A percentile compares a stretch with the other conserved stretches of the same genome.
These are phyloP conservation scores for Eilema caniola DNA, from an alignment of 2,888 invertebrate genomes.

Conservation along the genomic window DNA sequence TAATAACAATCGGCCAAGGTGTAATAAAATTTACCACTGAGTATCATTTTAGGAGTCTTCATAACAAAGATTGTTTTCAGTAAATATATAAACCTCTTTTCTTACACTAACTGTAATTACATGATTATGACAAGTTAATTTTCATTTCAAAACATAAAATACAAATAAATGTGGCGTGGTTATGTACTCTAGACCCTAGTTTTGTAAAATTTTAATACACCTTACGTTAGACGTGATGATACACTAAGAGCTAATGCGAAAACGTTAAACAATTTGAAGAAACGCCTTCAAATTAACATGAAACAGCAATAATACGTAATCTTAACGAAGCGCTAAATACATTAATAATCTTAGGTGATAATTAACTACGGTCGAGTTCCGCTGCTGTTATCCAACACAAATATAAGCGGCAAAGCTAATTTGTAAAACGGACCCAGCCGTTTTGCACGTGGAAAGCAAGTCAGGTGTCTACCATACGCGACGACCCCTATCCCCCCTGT, in stretches of 20 bases:
- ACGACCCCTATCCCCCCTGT: not conserved
- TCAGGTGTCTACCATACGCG: constrained; percentile 46
- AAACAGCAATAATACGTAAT: constrained; percentile 70
- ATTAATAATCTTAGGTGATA: constrained; percentile 71
- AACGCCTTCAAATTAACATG: constrained; percentile 61
- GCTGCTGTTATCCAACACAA: constrained; percentile 64
- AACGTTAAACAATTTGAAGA: constrained; percentile 55
- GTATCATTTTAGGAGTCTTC: not conserved
- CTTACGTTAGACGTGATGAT: constrained; percentile 54
- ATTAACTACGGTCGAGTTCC: constrained; percentile 68
- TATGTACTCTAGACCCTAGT: not conserved
- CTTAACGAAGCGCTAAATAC: constrained; percentile 76
- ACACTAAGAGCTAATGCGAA: constrained; percentile 57
- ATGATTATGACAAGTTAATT: not conserved
- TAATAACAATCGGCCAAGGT: constrained; percentile 19
- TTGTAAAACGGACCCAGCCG: constrained; percentile 44
- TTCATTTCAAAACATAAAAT: not conserved
- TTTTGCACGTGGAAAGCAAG: constrained; percentile 57
- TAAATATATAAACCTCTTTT: not conserved
- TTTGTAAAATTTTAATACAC: constrained; percentile 46
- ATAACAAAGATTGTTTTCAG: not conserved
- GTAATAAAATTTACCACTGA: constrained; percentile 39
- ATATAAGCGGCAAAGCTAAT: constrained; percentile 67
- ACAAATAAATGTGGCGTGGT: not conserved
- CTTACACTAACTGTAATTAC: not conserved